Percentiles rank a stretch among this genome's conserved stretches.
phyloP scores from a whole-genome alignment of 1,140 invertebrate species.

The Heliconius eleuchia region DNA sequence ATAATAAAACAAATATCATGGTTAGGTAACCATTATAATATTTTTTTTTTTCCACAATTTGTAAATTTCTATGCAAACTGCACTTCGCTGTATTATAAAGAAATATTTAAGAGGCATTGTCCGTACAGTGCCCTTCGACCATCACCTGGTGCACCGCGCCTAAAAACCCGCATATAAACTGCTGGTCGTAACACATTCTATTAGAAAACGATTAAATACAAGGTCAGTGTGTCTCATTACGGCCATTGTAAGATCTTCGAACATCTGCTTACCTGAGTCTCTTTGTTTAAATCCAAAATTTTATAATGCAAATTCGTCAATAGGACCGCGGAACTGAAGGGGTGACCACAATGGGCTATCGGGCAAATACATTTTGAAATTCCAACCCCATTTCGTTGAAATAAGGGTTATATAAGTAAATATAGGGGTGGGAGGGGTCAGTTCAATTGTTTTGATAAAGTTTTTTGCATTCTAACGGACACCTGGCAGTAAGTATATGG shows the following conservation, averaged over 20 bases:
- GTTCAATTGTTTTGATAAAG: slow-evolving; percentile 38
- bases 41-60: background rate
- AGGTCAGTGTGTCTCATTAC: slow-evolving; percentile 39
- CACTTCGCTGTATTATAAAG: background rate
- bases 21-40: background rate
- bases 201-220: slow-evolving; percentile 28
- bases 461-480: slow-evolving; percentile 36
- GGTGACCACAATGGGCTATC: slow-evolving; percentile 54
- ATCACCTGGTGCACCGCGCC: slow-evolving; percentile 27
- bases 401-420: slow-evolving; percentile 22
- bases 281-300: slow-evolving; percentile 37
- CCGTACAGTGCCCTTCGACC: background rate
- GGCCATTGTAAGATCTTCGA: slow-evolving; percentile 43
- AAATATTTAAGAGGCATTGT: slow-evolving; percentile 2
- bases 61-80: background rate
- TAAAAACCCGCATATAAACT: slow-evolving; percentile 18
- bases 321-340: slow-evolving; percentile 45
- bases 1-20: too few species aligned
- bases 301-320: slow-evolving; percentile 50
- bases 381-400: slow-evolving; percentile 17
- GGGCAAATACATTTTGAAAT: slow-evolving; percentile 39
- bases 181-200: slow-evolving; percentile 26
- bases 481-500: slow-evolving; percentile 34
- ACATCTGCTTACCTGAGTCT: slow-evolving; percentile 66
- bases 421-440: slow-evolving; percentile 37